A percentile compares a stretch with the other conserved stretches of the same genome.
These are phyloP conservation scores for Craniophora ligustri DNA, from an alignment of 2,888 invertebrate species.

Conservation along the genomic window DNA sequence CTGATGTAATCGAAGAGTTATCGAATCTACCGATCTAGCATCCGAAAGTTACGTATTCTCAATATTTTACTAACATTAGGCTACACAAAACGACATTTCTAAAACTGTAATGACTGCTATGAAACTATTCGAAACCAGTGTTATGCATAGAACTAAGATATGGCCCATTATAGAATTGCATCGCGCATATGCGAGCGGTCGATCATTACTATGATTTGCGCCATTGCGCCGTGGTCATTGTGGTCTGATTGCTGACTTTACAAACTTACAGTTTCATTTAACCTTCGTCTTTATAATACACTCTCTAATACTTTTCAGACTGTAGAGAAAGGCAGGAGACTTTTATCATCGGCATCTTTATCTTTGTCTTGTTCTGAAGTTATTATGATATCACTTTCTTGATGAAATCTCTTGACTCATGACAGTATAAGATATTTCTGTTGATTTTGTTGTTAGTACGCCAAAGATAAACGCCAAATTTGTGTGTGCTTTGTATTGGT, in stretches of 20 bases:
- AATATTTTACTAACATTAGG: slow-evolving; percentile 24
- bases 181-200: slow-evolving; percentile 52
- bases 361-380: slow-evolving; percentile 35
- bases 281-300: slow-evolving; percentile 42
- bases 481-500: slow-evolving; percentile 29
- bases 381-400: slow-evolving; percentile 46
- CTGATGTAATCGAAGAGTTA: slow-evolving; percentile 10
- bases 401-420: slow-evolving; percentile 44
- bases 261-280: slow-evolving; percentile 58
- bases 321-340: slow-evolving; percentile 53
- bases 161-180: slow-evolving; percentile 58
- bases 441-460: slow-evolving; percentile 48
- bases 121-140: slow-evolving; percentile 47
- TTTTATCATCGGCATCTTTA: slow-evolving; percentile 47
- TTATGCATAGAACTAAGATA: slow-evolving; percentile 40
- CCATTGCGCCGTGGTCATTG: slow-evolving; percentile 53
- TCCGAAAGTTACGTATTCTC: slow-evolving; percentile 25
- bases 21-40: slow-evolving; percentile 11
- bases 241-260: slow-evolving; percentile 54
- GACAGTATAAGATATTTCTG: slow-evolving; percentile 43
- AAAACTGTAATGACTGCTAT: slow-evolving; percentile 45
- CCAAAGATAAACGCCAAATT: slow-evolving; percentile 13
- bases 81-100: slow-evolving; percentile 34
- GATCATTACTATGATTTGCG: slow-evolving; percentile 62
- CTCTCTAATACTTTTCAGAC: slow-evolving; percentile 43